Percentiles rank a stretch among this genome's conserved stretches.
Evolutionary conservation across 2,888 invertebrate genomes (phyloP).

Genomic region (Temnothorax unifasciatus): DNA sequence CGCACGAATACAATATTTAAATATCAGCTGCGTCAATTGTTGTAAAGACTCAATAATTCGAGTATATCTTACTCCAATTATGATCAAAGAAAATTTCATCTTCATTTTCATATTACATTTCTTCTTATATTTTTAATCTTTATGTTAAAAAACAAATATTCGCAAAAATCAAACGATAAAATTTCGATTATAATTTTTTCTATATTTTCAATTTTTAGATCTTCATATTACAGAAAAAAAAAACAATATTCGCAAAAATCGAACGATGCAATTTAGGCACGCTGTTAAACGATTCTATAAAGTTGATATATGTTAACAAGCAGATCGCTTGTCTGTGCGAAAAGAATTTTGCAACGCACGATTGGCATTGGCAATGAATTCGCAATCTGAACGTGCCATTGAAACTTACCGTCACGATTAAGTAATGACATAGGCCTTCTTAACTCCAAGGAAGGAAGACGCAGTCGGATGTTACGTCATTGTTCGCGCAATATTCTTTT

Average conservation of each 20-base stretch:
- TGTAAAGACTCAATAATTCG: not conserved
- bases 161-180: not conserved
- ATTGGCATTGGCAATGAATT: constrained; percentile 17
- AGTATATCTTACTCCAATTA: not conserved
- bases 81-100: not conserved
- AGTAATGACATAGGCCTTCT: not conserved
- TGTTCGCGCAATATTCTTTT: constrained; percentile 9
- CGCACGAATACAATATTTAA: not conserved
- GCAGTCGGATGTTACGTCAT: constrained; percentile 13
- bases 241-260: not conserved
- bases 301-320: not conserved
- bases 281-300: not conserved
- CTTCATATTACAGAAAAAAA: not conserved
- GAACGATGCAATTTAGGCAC: not conserved
- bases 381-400: constrained; percentile 6
- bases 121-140: not conserved
- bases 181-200: not conserved
- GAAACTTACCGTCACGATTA: not conserved
- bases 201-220: not conserved
- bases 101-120: not conserved
- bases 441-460: not conserved
- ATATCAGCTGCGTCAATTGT: not conserved
- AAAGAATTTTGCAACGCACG: not conserved
- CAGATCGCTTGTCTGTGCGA: not conserved
- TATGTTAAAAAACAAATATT: not conserved